Base-by-base conservation (phyloP, 2,113 vertebrate genomes). In the Megaceryle torquata region DNA sequence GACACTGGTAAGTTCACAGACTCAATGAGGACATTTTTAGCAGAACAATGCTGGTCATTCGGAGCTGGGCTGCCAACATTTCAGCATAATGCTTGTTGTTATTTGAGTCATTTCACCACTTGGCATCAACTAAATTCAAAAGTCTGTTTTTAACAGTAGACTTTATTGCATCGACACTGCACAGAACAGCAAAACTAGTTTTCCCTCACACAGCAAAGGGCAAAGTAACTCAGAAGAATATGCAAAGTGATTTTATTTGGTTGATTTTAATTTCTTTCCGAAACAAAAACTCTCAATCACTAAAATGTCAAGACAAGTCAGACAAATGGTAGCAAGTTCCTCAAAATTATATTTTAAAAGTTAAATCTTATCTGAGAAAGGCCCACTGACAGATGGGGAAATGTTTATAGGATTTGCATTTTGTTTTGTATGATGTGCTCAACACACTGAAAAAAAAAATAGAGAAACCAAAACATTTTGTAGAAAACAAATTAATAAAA, bases 261-360 rank as follows among this genome's bases (percentile, higher is more conserved):
- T 63, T 91, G 81, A 89, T 96, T 97, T 96, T 94, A 91, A 94
- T 94, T 97, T 96, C 78, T 92, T 85, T 96, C 67, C 10, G 8
- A 89, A 92, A 95, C 88, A 95, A 93, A 97, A 97, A 95, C 54
- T 50, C 75, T 88, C 83, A 70, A 33, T 86, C 6, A 46, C 78
- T 92, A 72, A 97, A 97, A 97, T 97, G 97, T 94, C 98, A 97
- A 75, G 89, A 91, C 44, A 88, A 95, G 54, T 75, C 75, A 95
- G 82, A 94, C 67, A 92, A 97, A 86, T 63, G 86, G 80, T 81
- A 95, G 31, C 25, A 93, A 93, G 56, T 75, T 68, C 25, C 83
- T 29, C 2, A 22, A 93, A 96, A 95, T 13, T 84, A 4, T 57
- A 63, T 53, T 96, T 96, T 79, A 83, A 85, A 97, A 96, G 89